Percentiles rank a stretch among this genome's conserved stretches.
These are phyloP conservation scores for Parotia lawesii DNA, from an alignment of 2,113 vertebrate genomes.

Conservation along the genomic window DNA sequence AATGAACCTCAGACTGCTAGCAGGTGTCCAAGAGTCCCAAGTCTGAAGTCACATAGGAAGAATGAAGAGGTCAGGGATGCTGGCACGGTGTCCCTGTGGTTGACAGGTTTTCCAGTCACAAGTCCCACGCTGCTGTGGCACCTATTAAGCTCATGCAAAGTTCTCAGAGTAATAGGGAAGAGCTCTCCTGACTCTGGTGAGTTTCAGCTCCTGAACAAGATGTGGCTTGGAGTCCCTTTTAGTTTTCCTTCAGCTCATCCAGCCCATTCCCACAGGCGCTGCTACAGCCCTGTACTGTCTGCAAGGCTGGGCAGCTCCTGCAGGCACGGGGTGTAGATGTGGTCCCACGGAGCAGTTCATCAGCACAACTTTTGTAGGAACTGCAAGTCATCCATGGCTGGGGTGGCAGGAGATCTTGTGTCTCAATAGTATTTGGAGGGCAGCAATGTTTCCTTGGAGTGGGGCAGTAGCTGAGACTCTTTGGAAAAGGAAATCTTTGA, in stretches of 20 bases:
- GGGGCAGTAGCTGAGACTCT: neutral
- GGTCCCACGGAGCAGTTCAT: neutral
- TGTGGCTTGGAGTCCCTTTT: neutral
- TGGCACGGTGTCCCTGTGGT: neutral
- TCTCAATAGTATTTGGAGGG: neutral
- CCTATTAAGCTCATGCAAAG: neutral
- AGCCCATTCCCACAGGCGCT: rapidly evolving
- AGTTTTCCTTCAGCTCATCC: neutral
- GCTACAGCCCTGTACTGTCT: neutral
- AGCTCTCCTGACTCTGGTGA: neutral
- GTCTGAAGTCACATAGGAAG: neutral
- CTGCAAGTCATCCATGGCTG: neutral
- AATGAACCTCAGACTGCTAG: neutral
- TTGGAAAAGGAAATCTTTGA: neutral
- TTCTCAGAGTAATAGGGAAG: neutral
- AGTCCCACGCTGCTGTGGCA: neutral
- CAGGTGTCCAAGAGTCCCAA: neutral
- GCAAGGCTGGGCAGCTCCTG: neutral
- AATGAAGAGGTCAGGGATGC: rapidly evolving
- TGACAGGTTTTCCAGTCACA: neutral
- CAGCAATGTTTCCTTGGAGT: neutral
- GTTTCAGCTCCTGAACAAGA: neutral
- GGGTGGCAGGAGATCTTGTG: neutral
- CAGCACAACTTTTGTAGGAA: neutral
- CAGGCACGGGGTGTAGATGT: rapidly evolving